Evolutionary conservation across 1,140 invertebrate species (phyloP).

Genomic region (Euglossa dilemma): DNA sequence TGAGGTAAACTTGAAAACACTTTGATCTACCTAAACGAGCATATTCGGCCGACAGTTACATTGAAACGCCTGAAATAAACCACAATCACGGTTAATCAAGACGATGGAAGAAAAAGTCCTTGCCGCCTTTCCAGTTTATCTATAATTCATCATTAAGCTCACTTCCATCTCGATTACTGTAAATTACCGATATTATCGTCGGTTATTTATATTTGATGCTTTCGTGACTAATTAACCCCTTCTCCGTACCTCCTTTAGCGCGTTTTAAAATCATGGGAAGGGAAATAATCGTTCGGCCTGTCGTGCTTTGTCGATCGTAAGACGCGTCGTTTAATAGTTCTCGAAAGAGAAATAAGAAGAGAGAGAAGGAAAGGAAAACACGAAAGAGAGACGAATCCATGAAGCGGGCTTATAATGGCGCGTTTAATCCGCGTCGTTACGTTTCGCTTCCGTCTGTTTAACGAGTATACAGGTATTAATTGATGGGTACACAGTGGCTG

Average conservation of each 20-base stretch:
- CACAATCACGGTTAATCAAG: not conserved
- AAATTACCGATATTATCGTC: not conserved
- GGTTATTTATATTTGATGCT: not conserved
- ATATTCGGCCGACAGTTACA: not conserved
- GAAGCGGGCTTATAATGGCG: not conserved
- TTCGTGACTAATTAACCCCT: not conserved
- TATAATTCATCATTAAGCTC: not conserved
- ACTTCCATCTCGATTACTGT: not conserved
- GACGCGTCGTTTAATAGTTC: not conserved
- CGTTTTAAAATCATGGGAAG: not conserved
- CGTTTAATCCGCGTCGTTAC: conserved; percentile 20
- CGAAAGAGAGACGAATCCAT: not conserved
- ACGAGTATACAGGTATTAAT: conserved; percentile 55
- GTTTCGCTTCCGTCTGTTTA: conserved; percentile 48
- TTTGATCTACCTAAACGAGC: not conserved
- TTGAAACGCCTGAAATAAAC: not conserved
- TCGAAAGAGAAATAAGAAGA: not conserved
- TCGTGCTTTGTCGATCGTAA: not conserved
- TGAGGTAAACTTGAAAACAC: not conserved
- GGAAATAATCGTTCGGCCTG: not conserved
- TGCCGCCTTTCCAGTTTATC: not conserved
- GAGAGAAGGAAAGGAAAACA: not conserved
- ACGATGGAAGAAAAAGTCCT: too few relatives aligned
- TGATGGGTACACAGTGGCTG: conserved; percentile 49
- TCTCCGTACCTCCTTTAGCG: not conserved